Conservation (phyloP, 2,113 vertebrate species). For the Perca flavescens region DNA sequence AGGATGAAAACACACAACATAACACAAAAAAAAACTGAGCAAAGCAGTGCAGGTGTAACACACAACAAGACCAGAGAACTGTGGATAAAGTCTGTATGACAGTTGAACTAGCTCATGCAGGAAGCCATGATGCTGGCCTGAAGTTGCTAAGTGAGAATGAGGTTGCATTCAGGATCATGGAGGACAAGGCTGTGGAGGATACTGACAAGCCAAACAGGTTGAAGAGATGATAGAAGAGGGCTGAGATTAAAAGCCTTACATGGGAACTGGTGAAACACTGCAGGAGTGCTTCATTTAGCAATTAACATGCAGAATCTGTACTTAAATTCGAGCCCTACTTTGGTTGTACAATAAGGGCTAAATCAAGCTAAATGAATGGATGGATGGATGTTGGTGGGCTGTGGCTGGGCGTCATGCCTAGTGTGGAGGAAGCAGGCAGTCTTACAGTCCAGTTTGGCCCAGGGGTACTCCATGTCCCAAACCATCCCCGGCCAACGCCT, state of each 20-base stretch:
- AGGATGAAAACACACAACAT: conserved; percentile 43
- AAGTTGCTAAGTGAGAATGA: conserved; percentile 1
- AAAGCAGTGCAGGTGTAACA: conserved; percentile 40
- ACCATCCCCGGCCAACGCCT: conserved; percentile 82
- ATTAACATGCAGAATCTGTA: conserved; percentile 42
- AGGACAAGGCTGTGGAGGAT: conserved; percentile 21
- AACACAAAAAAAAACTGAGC: conserved; percentile 30
- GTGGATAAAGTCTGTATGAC: conserved; percentile 16
- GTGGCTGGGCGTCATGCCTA: conserved; percentile 71
- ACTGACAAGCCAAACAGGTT: conserved; percentile 10
- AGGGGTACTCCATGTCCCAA: conserved; percentile 81
- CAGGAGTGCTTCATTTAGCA: conserved; percentile 34
- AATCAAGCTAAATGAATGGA: conserved; percentile 48
- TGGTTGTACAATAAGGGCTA: conserved; percentile 19
- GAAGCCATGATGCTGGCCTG: conserved; percentile 36
- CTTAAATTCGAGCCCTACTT: conserved; percentile 2
- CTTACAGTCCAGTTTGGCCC: conserved; percentile 81
- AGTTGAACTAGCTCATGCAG: conserved; percentile 66
- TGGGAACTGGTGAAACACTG: conserved; percentile 5
- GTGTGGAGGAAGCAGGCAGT: conserved; percentile 70
- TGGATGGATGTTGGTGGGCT: conserved; percentile 39
- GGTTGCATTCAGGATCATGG: conserved; percentile 44
- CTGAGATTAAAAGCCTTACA: neutral
- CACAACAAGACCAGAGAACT: conserved; percentile 8
- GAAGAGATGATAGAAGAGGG: neutral